Base-by-base conservation (phyloP, 2,797 vertebrate species). In the Pipistrellus nathusii region DNA sequence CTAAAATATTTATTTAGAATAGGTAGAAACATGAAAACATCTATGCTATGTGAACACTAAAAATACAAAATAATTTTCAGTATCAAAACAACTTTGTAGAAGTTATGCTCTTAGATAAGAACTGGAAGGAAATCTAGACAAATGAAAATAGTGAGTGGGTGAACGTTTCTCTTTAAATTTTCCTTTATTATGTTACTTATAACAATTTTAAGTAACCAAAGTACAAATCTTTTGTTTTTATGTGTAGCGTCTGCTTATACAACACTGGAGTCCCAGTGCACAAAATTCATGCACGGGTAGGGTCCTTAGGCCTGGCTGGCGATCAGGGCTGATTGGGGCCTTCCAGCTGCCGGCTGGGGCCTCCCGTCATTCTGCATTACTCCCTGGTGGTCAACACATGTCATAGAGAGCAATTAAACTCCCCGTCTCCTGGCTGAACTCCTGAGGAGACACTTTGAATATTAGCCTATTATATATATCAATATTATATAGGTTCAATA, bases 1-100 rank as follows among this genome's bases (percentile, higher is more conserved):
- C 57, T 91, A 75, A 93, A 83, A 30, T 62, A 62, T 64, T 91
- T 82, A 62, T 84, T 95, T 76, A 32, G n/a, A 59, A 20, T 68
- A 73, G 15, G 5, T 25, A 96, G 72, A 95, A 35, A 84, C 6
- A 71, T 44, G n/a, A 30, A 72, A 91, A 84, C 21, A 1, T 84
- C 68, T 93, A 32, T 55, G 55, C 68, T 69, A 20, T 3, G 21
- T 48, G 64, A 71, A 85, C 66, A 6, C 12, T 85, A 84, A 95
- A 95, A 85, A 68, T 21, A 51, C 13, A 77, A 76, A 93, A 32
- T 41, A 15, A 57, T 48, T 68, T 48, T 83, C 69, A 85, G 23
- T 72, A 0, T 91, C 64, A 82, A 85, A 53, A 75, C 30, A 83
- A 87, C 32, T 85, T 85, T 55, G 9, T 53, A 57, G 18, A 76